These are phyloP conservation scores for Tachyglossus aculeatus DNA, from an alignment of 2,797 vertebrate genomes.

Conservation along the genomic window DNA sequence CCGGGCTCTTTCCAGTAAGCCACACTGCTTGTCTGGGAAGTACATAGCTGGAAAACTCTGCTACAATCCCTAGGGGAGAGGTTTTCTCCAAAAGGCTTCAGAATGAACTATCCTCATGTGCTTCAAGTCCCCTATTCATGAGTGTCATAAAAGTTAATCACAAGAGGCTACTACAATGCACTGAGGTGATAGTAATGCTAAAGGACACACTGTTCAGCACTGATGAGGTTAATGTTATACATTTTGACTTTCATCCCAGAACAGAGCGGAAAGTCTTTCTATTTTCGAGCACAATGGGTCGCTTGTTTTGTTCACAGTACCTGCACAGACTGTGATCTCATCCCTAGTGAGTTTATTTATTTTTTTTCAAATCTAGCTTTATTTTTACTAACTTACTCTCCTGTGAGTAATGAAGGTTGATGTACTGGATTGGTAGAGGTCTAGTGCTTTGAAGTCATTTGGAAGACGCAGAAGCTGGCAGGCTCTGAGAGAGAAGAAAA, in stretches of 20 bases:
- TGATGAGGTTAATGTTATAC: accelerated
- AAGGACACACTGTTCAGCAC: neutral
- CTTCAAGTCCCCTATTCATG: too few relatives aligned
- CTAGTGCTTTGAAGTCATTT: neutral
- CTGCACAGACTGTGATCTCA: neutral
- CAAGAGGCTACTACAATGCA: neutral
- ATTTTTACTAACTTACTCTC: neutral
- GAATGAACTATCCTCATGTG: too few relatives aligned
- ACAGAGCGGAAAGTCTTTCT: neutral
- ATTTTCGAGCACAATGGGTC: neutral
- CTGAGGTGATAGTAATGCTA: neutral
- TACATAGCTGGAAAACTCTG: too few relatives aligned
- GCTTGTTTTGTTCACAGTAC: constrained; percentile 10
- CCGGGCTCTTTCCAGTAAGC: too few relatives aligned
- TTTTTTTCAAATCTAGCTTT: constrained; percentile 13
- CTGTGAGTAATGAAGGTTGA: neutral
- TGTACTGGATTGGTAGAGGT: neutral
- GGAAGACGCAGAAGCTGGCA: too few relatives aligned
- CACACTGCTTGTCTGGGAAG: too few relatives aligned
- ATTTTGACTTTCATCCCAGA: neutral
- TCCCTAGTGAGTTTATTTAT: constrained; percentile 10
- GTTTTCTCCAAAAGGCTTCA: too few relatives aligned
- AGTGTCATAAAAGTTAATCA: too few relatives aligned
- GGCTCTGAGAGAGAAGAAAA: too few relatives aligned
- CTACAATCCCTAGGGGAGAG: too few relatives aligned